Conservation (phyloP, 2,888 invertebrate species). For the Ganaspis brasiliensis region DNA sequence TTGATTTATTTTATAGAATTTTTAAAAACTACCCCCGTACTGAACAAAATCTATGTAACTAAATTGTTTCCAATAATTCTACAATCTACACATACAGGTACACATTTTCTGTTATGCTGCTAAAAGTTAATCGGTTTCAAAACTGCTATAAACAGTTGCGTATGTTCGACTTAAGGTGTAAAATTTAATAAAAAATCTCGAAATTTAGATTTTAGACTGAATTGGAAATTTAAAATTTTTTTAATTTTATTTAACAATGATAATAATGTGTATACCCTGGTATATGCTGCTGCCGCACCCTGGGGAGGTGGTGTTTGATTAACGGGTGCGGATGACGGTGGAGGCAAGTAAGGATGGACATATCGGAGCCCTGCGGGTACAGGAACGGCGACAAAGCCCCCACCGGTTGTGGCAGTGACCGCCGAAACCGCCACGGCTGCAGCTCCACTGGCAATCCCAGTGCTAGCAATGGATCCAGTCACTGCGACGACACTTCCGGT, state of each 20-base stretch:
- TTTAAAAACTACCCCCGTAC: too few species aligned
- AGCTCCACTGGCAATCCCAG: slow-evolving; percentile 57
- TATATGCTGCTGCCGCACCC: slow-evolving; percentile 77
- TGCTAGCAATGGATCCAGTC: slow-evolving; percentile 52
- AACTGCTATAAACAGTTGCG: too few species aligned
- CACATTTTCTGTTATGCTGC: too few species aligned
- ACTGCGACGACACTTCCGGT: slow-evolving; percentile 52
- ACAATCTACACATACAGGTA: too few species aligned
- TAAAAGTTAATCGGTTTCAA: too few species aligned
- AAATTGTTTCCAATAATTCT: too few species aligned
- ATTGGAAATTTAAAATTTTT: neutral
- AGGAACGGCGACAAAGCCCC: slow-evolving; percentile 78
- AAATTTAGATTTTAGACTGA: too few species aligned
- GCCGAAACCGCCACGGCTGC: slow-evolving; percentile 57
- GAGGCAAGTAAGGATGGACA: slow-evolving; percentile 78
- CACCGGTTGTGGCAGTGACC: slow-evolving; percentile 69
- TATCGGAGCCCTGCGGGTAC: slow-evolving; percentile 79
- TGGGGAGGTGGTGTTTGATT: slow-evolving; percentile 80
- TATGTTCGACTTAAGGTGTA: too few species aligned
- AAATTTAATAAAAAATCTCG: too few species aligned
- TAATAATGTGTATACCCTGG: slow-evolving; percentile 66
- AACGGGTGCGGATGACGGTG: slow-evolving; percentile 75
- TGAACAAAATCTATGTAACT: too few species aligned
- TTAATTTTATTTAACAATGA: neutral
- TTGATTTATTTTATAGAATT: too few species aligned